Conservation (phyloP, 2,888 invertebrate species). For the Thymelicus sylvestris region DNA sequence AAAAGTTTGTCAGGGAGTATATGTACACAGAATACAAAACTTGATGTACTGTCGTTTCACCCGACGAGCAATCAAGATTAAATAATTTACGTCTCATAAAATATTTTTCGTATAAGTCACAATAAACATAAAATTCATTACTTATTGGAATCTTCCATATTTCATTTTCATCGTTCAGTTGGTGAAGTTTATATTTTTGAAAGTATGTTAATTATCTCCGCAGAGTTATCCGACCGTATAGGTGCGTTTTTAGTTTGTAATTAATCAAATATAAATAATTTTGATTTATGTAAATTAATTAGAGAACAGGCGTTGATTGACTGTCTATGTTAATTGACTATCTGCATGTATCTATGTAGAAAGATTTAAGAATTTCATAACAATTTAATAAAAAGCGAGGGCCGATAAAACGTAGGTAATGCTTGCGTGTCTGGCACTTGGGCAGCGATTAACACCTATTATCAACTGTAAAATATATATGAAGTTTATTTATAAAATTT, state of each 20-base stretch:
- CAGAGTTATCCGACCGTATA: conserved; percentile 4
- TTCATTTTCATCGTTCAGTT: conserved; percentile 22
- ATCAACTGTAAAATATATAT: too few relatives aligned
- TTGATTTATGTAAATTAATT: conserved; percentile 5
- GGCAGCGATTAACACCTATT: too few relatives aligned
- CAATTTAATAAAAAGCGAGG: too few relatives aligned
- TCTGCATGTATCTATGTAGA: too few relatives aligned
- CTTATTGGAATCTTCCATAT: conserved; percentile 28
- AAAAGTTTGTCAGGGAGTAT: conserved; percentile 37
- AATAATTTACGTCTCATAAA: conserved; percentile 34
- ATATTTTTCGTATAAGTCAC: conserved; percentile 31
- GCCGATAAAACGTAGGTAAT: too few relatives aligned
- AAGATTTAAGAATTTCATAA: too few relatives aligned
- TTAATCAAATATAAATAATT: conserved; percentile 3
- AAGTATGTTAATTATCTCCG: conserved; percentile 19
- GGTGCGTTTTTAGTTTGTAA: conserved; percentile 6
- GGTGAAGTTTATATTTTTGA: conserved; percentile 15
- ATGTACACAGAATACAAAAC: conserved; percentile 13
- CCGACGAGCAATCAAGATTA: conserved; percentile 32
- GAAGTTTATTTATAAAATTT: too few relatives aligned
- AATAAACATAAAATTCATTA: conserved; percentile 31
- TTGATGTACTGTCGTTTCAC: conserved; percentile 6
- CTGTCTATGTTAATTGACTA: not conserved
- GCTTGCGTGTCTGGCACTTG: too few relatives aligned
- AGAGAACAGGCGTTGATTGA: conserved; percentile 5